Evolutionary conservation across 2,113 vertebrate species (phyloP).

Genomic region (Balaeniceps rex): DNA sequence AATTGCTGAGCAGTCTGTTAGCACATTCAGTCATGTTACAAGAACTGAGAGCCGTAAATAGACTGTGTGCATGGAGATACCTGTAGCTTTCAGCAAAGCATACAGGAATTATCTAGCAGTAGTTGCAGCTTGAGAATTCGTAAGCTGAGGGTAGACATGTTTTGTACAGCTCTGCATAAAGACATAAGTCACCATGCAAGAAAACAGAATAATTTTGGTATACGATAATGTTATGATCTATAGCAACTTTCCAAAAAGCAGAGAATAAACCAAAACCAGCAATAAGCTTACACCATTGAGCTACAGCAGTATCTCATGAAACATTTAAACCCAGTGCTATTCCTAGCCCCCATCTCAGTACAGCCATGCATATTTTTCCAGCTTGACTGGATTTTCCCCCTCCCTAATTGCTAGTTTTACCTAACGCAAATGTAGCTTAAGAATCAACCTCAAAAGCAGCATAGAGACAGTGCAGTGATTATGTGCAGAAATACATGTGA

Average conservation of each 20-base stretch:
- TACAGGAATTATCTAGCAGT: neutral
- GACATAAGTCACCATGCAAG: neutral
- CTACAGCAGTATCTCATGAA: neutral
- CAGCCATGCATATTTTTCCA: neutral
- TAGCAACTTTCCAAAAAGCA: neutral
- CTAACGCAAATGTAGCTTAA: neutral
- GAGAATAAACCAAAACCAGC: neutral
- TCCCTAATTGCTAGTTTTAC: slow-evolving; percentile 15
- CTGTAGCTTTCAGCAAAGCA: neutral
- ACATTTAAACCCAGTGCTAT: neutral
- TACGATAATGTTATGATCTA: rapidly evolving
- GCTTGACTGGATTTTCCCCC: slow-evolving; percentile 10
- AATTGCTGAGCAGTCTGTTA: neutral
- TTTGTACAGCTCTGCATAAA: neutral
- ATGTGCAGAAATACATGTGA: neutral
- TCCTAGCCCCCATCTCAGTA: neutral
- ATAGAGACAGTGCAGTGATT: neutral
- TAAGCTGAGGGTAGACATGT: neutral
- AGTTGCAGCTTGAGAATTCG: neutral
- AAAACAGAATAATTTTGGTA: neutral
- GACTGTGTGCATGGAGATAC: neutral
- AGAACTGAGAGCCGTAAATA: neutral
- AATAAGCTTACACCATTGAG: neutral
- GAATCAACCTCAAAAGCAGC: neutral
- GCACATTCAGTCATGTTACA: neutral